These are phyloP conservation scores for Chloroclystis v-ata DNA, from an alignment of 2,888 invertebrate genomes.

Conservation along the genomic window DNA sequence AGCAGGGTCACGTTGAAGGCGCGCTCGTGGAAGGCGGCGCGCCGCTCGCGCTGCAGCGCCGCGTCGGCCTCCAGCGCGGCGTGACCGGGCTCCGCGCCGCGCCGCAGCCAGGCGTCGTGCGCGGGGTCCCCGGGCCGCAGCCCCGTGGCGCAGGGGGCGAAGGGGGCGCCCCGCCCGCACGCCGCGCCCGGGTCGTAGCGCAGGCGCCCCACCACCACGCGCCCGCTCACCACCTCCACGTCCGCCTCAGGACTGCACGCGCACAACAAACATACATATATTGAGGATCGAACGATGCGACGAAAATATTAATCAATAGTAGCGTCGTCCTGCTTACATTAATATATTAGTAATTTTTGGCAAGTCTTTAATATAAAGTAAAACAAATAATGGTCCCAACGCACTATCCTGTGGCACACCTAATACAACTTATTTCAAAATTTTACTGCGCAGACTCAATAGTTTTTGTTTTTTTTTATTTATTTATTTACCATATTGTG, in stretches of 20 bases:
- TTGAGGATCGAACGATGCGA: background rate
- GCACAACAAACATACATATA: background rate
- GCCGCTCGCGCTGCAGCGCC: slow-evolving; percentile 29
- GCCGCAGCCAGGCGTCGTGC: slow-evolving; percentile 14
- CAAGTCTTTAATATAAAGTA: too few species aligned
- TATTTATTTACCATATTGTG: too few species aligned
- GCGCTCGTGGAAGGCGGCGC: slow-evolving; percentile 21
- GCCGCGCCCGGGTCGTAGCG: slow-evolving; percentile 83
- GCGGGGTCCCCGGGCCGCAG: slow-evolving; percentile 47
- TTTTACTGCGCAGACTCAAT: too few species aligned
- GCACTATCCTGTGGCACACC: too few species aligned
- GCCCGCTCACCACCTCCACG: slow-evolving; percentile 38
- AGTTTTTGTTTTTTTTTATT: too few species aligned
- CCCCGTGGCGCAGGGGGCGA: slow-evolving; percentile 91
- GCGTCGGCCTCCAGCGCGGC: slow-evolving; percentile 26
- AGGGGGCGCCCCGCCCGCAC: slow-evolving; percentile 88
- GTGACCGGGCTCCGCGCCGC: slow-evolving; percentile 1
- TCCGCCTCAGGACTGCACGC: slow-evolving; percentile 12
- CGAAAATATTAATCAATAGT: too few species aligned
- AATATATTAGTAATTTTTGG: too few species aligned
- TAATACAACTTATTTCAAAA: too few species aligned
- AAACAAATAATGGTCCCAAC: too few species aligned
- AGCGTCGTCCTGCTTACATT: too few species aligned
- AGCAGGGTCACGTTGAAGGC: slow-evolving; percentile 83
- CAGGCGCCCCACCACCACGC: slow-evolving; percentile 77